Evolutionary conservation across 2,888 invertebrate species (phyloP).

Genomic region (Drosophila peninsularis): DNA sequence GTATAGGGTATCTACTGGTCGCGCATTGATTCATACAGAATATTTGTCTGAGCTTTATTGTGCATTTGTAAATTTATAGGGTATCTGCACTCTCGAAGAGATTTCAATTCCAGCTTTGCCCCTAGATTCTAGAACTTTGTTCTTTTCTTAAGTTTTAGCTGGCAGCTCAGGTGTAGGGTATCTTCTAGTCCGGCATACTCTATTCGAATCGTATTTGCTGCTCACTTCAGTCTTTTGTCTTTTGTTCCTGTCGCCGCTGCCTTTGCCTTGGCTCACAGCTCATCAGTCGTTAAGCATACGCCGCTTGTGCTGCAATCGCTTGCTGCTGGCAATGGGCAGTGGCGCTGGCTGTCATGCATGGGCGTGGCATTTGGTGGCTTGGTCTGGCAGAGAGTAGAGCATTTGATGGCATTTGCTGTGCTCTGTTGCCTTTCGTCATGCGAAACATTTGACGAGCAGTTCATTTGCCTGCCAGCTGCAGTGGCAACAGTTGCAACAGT

Average conservation of each 20-base stretch:
- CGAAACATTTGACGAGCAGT: slow-evolving; percentile 28
- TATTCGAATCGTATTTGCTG: not conserved
- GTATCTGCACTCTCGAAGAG: not conserved
- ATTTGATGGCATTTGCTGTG: slow-evolving; percentile 3
- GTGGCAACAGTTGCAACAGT: slow-evolving; percentile 3
- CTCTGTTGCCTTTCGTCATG: slow-evolving; percentile 2
- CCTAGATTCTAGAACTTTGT: not conserved
- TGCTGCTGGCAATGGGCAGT: not conserved
- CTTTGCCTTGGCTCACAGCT: slow-evolving; percentile 1
- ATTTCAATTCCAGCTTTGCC: not conserved
- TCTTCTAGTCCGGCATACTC: not conserved
- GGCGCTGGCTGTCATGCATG: not conserved
- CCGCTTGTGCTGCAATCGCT: slow-evolving; percentile 7
- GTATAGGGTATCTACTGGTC: not conserved
- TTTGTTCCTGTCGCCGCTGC: not conserved
- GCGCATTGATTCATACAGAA: not conserved
- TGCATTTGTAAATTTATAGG: not conserved
- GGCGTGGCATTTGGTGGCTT: slow-evolving; percentile 11
- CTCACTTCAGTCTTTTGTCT: not conserved
- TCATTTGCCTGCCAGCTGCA: not conserved
- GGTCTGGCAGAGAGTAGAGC: slow-evolving; percentile 21
- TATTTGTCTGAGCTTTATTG: not conserved
- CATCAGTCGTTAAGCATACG: slow-evolving; percentile 32
- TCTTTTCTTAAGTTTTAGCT: not conserved
- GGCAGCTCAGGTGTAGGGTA: not conserved